Base-by-base conservation (phyloP, 2,113 vertebrate genomes). In the Oryzias celebensis region DNA sequence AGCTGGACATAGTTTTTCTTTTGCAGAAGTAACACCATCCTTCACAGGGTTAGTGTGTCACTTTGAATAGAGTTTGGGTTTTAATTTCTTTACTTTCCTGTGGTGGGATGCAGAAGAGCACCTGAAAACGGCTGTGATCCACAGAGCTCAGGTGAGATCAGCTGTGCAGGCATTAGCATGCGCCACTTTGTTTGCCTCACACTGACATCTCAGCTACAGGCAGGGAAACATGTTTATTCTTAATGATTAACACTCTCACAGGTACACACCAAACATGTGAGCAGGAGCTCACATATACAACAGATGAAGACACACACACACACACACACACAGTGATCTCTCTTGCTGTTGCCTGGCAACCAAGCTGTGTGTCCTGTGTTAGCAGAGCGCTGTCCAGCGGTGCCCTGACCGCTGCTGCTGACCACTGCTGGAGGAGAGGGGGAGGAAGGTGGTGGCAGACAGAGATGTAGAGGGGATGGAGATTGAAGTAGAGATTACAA, bases 291-390 rank as follows among this genome's bases (percentile, higher is more conserved):
- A 31, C 69, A 51, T 73, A 63, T 58, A 68, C 56, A 62, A 18
- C 65, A 68, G 59, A 62, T 70, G 76, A 62, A 53, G 65, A 63
- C 51, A 53, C 75, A 55, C 8, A 61, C 60, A n/a, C n/a, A n/a
- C n/a, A 68, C 72, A 65, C 75, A 81, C 67, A 78, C 78, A 78
- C 65, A 74, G 62, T 80, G 75, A 87, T 90, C 89, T 89, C 88
- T 90, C 86, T 71, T 88, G 88, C 88, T 92, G 92, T 93, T 93
- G 91, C 92, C 85, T 91, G 88, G 91, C 92, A 92, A 92, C 91
- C 51, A 67, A 87, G 82, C 82, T 83, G 80, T 86, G 87, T 92
- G 91, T 91, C 90, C 89, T 88, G 88, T 85, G 69, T 70, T 87
- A 72, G 86, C 72, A 63, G 85, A 82, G 87, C 55, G 62, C 82